Evolutionary conservation across 2,888 invertebrate species (phyloP).

Genomic region (Melanotus villosus): DNA sequence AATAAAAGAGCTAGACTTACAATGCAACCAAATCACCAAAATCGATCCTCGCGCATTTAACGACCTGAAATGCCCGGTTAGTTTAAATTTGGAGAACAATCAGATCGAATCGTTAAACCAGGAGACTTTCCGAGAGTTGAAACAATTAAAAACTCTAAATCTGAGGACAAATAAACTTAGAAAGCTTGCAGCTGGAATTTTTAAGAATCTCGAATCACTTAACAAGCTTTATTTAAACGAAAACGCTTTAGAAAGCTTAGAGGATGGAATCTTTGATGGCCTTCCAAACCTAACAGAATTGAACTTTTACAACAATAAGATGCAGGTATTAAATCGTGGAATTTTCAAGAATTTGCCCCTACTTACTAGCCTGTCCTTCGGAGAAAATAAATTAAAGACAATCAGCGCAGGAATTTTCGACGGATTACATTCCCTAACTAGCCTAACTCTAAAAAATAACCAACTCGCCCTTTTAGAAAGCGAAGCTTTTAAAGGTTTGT

Average conservation of each 20-base stretch:
- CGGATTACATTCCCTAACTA: slow-evolving; percentile 5
- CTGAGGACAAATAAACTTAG: background rate
- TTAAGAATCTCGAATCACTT: background rate
- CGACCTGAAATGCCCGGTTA: background rate
- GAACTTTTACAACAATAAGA: background rate
- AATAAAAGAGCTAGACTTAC: background rate
- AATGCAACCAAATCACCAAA: too few relatives aligned
- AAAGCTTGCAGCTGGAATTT: background rate
- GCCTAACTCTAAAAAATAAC: too few relatives aligned
- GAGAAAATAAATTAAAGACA: background rate
- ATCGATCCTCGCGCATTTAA: background rate
- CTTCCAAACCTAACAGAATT: background rate
- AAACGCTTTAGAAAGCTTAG: background rate
- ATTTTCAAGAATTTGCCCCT: slow-evolving; percentile 3
- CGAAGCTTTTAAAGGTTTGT: too few relatives aligned
- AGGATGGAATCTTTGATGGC: background rate
- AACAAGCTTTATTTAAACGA: background rate
- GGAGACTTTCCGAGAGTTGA: background rate
- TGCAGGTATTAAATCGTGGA: background rate
- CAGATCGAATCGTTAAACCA: background rate
- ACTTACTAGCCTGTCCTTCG: background rate
- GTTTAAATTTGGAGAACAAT: background rate
- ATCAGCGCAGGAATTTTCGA: background rate
- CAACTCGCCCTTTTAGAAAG: too few relatives aligned
- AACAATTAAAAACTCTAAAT: background rate